phyloP scores from a whole-genome alignment of 2,113 vertebrate species.

The Pluvianellus socialis region DNA sequence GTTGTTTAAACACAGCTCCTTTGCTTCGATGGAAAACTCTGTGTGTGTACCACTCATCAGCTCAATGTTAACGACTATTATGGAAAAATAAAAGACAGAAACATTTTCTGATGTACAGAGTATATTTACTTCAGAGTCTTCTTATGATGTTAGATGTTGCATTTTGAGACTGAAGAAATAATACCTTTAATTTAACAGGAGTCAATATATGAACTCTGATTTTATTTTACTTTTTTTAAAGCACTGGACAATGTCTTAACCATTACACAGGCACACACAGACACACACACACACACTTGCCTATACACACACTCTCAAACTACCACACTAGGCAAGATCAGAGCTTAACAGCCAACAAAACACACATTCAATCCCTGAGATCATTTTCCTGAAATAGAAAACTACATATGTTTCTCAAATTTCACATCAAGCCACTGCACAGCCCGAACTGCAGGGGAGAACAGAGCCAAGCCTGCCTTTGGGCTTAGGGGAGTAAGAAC shows the following conservation, averaged over 20 bases:
- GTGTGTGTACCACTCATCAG: neutral
- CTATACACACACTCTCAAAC: constrained; percentile 2
- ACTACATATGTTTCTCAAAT: constrained; percentile 84
- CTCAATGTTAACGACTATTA: constrained; percentile 31
- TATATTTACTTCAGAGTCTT: constrained; percentile 26
- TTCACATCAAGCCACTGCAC: constrained; percentile 83
- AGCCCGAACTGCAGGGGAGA: constrained; percentile 71
- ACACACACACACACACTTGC: neutral
- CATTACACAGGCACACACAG: constrained; percentile 52
- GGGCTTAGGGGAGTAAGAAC: constrained; percentile 27
- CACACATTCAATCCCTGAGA: constrained; percentile 79
- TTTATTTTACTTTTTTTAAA: neutral
- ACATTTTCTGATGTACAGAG: constrained; percentile 16
- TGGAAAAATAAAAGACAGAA: constrained; percentile 26
- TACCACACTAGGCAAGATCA: constrained; percentile 79
- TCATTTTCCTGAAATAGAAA: constrained; percentile 87
- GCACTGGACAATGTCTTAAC: constrained; percentile 55
- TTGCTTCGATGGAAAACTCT: neutral
- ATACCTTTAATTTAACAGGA: neutral
- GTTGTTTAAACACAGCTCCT: constrained; percentile 11
- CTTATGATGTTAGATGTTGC: constrained; percentile 1
- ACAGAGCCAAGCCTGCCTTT: constrained; percentile 67
- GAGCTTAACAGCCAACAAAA: constrained; percentile 77
- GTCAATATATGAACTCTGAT: constrained; percentile 40
- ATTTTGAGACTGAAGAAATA: neutral